These are phyloP conservation scores for Amphiprion percula DNA, from an alignment of 2,113 vertebrate genomes.

Conservation along the genomic window DNA sequence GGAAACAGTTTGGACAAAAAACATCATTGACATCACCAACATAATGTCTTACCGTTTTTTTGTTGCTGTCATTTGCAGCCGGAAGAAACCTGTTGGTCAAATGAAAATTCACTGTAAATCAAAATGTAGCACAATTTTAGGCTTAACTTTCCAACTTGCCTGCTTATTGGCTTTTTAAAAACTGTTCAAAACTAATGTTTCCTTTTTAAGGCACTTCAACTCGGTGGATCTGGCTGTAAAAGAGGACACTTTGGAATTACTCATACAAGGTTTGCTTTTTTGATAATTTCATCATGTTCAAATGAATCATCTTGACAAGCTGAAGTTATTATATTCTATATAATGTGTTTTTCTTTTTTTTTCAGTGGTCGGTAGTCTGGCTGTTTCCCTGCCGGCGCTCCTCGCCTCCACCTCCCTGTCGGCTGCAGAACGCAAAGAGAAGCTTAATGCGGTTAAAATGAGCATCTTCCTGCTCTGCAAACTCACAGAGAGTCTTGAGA, in stretches of 20 bases:
- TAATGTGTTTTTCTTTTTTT: not conserved
- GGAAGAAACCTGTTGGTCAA: no score
- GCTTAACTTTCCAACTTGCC: no score
- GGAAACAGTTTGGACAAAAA: no score
- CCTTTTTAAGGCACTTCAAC: conserved; percentile 85
- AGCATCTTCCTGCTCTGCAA: conserved; percentile 91
- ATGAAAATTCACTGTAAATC: no score
- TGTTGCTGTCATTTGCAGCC: no score
- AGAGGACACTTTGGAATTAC: conserved; percentile 91
- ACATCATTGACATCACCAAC: no score
- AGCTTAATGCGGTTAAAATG: conserved; percentile 95
- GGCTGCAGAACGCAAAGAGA: conserved; percentile 83
- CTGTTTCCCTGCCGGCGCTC: conserved; percentile 86
- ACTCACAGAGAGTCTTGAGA: conserved; percentile 90
- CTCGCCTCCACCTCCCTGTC: conserved; percentile 81
- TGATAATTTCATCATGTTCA: not conserved
- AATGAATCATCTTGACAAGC: not conserved
- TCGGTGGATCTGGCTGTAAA: conserved; percentile 83
- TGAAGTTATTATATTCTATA: not conserved
- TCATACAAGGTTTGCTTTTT: conserved; percentile 85
- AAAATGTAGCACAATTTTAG: no score
- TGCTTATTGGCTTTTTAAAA: not conserved
- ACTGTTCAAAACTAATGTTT: not conserved
- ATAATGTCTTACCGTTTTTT: no score
- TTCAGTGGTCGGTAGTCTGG: conserved; percentile 89